A percentile compares a stretch with the other conserved stretches of the same genome.
These are phyloP conservation scores for Anguilla megastoma DNA, from an alignment of 2,797 vertebrate genomes.

Conservation along the genomic window DNA sequence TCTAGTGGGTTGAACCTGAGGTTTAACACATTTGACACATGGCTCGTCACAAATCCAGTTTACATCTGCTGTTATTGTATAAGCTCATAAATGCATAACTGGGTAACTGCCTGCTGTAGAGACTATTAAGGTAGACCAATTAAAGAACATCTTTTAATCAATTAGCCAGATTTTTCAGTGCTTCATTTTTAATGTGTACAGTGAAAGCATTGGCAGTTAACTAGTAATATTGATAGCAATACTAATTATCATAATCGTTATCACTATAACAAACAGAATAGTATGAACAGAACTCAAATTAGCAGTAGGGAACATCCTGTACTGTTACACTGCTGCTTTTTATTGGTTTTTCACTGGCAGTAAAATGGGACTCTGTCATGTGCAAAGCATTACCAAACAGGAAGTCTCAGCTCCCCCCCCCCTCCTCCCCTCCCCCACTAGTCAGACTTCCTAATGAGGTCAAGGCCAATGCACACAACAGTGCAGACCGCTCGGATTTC, in stretches of 20 bases:
- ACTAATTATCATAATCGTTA: too few relatives aligned
- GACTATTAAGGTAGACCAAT: background rate
- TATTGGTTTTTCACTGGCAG: background rate
- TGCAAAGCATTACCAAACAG: background rate
- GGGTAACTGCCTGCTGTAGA: background rate
- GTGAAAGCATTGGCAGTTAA: too few relatives aligned
- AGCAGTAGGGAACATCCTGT: background rate
- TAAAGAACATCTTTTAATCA: too few relatives aligned
- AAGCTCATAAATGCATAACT: background rate
- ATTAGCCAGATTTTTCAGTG: too few relatives aligned
- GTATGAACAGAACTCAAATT: background rate
- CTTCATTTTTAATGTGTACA: too few relatives aligned
- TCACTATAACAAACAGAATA: background rate
- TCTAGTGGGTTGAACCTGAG: too few relatives aligned
- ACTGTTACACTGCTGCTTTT: background rate
- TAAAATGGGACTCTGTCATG: background rate
- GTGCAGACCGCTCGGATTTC: background rate
- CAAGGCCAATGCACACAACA: background rate
- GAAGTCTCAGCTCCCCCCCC: background rate
- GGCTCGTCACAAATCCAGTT: too few relatives aligned
- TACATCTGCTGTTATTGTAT: background rate
- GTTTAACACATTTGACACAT: too few relatives aligned
- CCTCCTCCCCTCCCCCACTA: too few relatives aligned
- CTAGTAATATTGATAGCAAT: too few relatives aligned
- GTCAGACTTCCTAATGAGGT: background rate